Evolutionary conservation across 2,113 vertebrate genomes (phyloP).

Genomic region (Callionymus lyra): DNA sequence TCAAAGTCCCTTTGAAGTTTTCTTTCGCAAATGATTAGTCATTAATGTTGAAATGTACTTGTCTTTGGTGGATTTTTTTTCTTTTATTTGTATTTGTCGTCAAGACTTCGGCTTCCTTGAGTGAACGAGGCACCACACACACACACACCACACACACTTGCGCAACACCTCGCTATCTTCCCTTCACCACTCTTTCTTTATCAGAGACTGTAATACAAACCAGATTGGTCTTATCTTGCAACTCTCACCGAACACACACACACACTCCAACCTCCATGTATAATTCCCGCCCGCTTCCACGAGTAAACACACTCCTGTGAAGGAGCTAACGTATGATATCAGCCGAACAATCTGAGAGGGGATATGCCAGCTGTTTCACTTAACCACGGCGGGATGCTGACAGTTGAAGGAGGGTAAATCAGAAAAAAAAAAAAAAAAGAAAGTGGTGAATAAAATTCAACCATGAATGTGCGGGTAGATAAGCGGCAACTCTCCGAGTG

Average conservation of each 20-base stretch:
- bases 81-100: no score
- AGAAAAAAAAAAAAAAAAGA: conserved; percentile 8
- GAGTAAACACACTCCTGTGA: conserved; percentile 16
- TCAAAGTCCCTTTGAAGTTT: no score
- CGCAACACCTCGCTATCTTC: conserved; percentile 15
- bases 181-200: conserved; percentile 31
- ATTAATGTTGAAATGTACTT: no score
- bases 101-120: background rate
- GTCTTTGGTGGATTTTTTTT: no score
- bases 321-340: conserved; percentile 28
- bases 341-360: conserved; percentile 41
- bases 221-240: conserved; percentile 46
- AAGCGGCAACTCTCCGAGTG: conserved; percentile 24
- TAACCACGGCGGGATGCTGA: conserved; percentile 36
- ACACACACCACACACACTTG: background rate
- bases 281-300: conserved; percentile 7
- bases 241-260: conserved; percentile 16
- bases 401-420: background rate
- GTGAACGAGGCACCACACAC: conserved; percentile 2
- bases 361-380: conserved; percentile 52
- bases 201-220: conserved; percentile 51
- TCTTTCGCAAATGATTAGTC: no score
- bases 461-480: conserved; percentile 39
- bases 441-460: conserved; percentile 33
- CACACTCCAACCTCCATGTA: conserved; percentile 7